A percentile compares a stretch with the other conserved stretches of the same genome.
Conservation (phyloP, 2,797 vertebrate species). For the Gymnopithys bicolor region DNA sequence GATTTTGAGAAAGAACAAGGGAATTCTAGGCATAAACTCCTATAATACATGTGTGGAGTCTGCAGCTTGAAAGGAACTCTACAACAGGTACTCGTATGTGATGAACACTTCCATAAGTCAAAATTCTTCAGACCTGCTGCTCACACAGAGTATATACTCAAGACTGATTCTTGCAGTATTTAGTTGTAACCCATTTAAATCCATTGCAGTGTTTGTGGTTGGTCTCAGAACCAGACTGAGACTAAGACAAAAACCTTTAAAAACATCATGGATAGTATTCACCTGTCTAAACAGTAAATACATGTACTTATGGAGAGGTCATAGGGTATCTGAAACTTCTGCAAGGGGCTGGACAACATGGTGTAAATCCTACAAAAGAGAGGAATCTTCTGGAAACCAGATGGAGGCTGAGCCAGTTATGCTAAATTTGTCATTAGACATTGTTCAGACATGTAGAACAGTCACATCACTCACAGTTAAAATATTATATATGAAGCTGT, state of each 20-base stretch:
- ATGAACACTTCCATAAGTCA: background rate
- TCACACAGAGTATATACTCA: background rate
- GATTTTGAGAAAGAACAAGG: background rate
- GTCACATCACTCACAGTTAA: background rate
- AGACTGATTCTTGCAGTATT: background rate
- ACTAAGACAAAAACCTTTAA: background rate
- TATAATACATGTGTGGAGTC: background rate
- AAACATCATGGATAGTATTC: background rate
- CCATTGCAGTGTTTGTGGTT: background rate
- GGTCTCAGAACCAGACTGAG: background rate
- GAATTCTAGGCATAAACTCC: background rate
- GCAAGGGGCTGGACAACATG: fast-evolving
- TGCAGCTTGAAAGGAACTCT: background rate
- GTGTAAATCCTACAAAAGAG: background rate
- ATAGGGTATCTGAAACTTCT: background rate
- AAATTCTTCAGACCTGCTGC: background rate
- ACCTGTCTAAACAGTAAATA: background rate
- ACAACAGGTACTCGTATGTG: fast-evolving
- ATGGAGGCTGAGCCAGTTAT: background rate
- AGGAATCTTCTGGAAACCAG: background rate
- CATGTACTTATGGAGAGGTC: background rate
- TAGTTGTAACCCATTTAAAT: background rate
- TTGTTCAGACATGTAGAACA: background rate
- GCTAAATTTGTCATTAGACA: background rate
- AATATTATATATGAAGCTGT: background rate